Evolutionary conservation across 2,113 vertebrate genomes (phyloP), one percentile per base, ranked within the genome.

Genomic region (Pelmatolapia mariae): DNA sequence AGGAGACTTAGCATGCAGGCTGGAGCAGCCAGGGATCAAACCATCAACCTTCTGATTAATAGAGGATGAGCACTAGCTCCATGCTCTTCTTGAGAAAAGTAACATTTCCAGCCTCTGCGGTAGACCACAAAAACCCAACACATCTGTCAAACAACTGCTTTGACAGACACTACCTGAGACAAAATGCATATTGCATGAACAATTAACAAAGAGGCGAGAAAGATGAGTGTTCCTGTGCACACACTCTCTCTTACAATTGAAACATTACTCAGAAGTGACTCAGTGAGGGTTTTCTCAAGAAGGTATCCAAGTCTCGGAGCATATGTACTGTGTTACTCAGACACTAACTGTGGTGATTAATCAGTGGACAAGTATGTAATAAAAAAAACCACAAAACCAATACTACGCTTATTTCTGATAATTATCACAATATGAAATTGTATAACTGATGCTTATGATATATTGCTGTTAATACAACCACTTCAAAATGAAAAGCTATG

Each of bases 291-390:
- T 66, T 82, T 79, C 18, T 19, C 54, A 68, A 24, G 43, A 19
- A 43, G 16, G 24, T 82, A 84, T 71, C 31, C 50, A 73, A 54
- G 43, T 57, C 57, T 80, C 73, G 26, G 3, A 10, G 19, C 63
- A 38, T 50, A 47, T 56, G 79, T 24, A 54, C n/a, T n/a, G 38
- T 24, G 45, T 93, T 89, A 92, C 56, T 92, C 87, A 93, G 79
- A 92, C 22, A n/a, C 2, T 86, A 92, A 83, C 66, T 89, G 86
- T 52, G 18, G 38, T 86, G 18, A 85, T 84, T 33, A 8, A 73
- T 89, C 81, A 52, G 26, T 78, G 10, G 45, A 52, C 45, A 33
- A 1, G 18, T n/a, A 33, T 52, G 26, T 13, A 52, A 47, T 47
- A 5, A 47, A 78, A 50, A 19, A 19, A 54, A 11, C n/a, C 10